Percentiles rank a stretch among this genome's conserved stretches.
phyloP scores from a whole-genome alignment of 64 coral and sea anemone genomes.

The Montipora cactus region DNA sequence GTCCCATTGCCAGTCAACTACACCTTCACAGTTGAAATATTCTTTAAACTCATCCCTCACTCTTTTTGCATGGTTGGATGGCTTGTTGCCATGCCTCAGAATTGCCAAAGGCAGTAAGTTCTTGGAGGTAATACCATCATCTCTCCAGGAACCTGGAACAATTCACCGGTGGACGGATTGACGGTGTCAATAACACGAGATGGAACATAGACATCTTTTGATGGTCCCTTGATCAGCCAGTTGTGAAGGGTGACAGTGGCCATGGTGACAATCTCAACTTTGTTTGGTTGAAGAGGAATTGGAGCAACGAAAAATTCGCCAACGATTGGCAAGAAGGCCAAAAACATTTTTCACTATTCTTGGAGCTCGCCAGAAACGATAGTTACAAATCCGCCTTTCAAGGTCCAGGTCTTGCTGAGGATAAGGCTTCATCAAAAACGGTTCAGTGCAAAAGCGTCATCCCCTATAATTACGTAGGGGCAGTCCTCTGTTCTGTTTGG shows the following conservation, averaged over 20 bases:
- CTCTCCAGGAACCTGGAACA: slow-evolving; percentile 38
- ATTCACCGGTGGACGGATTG: slow-evolving; percentile 7
- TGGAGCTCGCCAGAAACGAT: slow-evolving; percentile 47
- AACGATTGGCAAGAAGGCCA: slow-evolving; percentile 51
- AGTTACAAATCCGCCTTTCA: slow-evolving; percentile 35
- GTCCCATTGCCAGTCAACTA: slow-evolving; percentile 15
- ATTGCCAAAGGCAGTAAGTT: slow-evolving; percentile 56
- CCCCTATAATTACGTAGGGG: slow-evolving; percentile 2
- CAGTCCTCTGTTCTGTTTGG: background rate
- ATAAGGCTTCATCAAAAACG: slow-evolving; percentile 62
- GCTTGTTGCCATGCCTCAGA: slow-evolving; percentile 38
- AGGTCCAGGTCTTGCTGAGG: slow-evolving; percentile 12
- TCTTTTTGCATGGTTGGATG: slow-evolving; percentile 37
- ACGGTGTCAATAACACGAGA: slow-evolving; percentile 35
- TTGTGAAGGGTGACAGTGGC: slow-evolving; percentile 67
- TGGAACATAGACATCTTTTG: slow-evolving; percentile 43
- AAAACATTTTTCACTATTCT: slow-evolving; percentile 50
- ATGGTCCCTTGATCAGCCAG: slow-evolving; percentile 52
- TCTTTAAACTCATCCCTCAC: slow-evolving; percentile 61
- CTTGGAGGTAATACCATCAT: background rate
- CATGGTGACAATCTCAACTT: slow-evolving; percentile 57
- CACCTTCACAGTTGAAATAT: slow-evolving; percentile 20
- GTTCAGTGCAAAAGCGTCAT: slow-evolving; percentile 57
- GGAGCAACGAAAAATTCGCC: slow-evolving; percentile 48
- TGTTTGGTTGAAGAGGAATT: slow-evolving; percentile 60